A percentile compares a stretch with the other conserved stretches of the same genome.
These are phyloP conservation scores for Lepus oiostolus DNA, from an alignment of 2,797 vertebrate genomes.

Conservation along the genomic window DNA sequence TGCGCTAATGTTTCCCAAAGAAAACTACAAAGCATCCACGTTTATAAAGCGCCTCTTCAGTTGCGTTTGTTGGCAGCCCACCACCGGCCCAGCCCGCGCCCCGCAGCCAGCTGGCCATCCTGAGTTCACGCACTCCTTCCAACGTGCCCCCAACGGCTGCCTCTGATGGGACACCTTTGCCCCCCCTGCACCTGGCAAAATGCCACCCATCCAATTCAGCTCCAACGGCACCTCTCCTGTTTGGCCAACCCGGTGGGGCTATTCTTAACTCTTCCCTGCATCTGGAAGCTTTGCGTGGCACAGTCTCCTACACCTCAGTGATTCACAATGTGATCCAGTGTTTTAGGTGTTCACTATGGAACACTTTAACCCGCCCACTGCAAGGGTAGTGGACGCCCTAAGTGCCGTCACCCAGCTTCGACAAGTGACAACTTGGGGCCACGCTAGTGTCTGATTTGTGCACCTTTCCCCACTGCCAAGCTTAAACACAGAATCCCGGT, in stretches of 20 bases:
- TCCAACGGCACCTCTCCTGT: neutral
- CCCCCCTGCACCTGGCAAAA: neutral
- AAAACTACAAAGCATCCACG: neutral
- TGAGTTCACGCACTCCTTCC: neutral
- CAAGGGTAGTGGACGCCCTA: neutral
- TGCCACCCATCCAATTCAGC: too few relatives aligned
- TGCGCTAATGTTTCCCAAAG: neutral
- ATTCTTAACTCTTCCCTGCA: neutral
- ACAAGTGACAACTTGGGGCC: neutral
- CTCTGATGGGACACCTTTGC: neutral
- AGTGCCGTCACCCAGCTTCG: neutral
- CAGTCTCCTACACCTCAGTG: rapidly evolving
- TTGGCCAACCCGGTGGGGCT: neutral
- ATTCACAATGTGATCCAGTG: neutral
- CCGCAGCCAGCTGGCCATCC: neutral
- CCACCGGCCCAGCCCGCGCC: rapidly evolving
- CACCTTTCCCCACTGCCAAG: neutral
- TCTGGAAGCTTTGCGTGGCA: neutral
- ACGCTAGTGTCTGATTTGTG: neutral
- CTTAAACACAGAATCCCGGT: neutral
- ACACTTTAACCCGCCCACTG: neutral
- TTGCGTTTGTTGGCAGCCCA: neutral
- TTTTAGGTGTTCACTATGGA: neutral
- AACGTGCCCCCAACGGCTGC: rapidly evolving
- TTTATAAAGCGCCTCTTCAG: rapidly evolving